Conservation (phyloP, 2,797 vertebrate genomes). For the Bovichtus diacanthus region DNA sequence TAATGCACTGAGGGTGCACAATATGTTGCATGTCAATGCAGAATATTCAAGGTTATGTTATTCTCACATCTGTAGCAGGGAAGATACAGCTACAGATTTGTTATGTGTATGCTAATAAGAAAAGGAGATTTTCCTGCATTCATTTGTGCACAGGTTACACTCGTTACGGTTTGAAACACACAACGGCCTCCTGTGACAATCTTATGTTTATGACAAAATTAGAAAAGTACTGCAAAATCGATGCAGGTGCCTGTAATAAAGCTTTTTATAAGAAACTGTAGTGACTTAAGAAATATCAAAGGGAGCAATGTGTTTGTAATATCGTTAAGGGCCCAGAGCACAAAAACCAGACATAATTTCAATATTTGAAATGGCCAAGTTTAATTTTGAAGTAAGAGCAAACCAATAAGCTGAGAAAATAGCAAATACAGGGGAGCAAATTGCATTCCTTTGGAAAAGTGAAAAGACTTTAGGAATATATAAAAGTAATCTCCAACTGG, state of each 20-base stretch:
- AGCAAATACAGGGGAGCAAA: constrained; percentile 93
- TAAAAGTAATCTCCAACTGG: constrained; percentile 99
- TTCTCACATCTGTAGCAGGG: constrained; percentile 4
- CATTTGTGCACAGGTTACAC: constrained; percentile 2
- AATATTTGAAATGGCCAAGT: constrained; percentile 99
- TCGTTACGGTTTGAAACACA: constrained; percentile 26
- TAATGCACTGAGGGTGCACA: constrained; percentile 5
- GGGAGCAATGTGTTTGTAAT: constrained; percentile 85
- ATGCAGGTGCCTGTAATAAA: constrained; percentile 66
- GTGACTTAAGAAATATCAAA: constrained; percentile 85
- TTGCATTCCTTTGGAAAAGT: constrained; percentile 93
- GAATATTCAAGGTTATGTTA: background rate
- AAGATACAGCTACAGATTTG: constrained; percentile 19
- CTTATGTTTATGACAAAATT: constrained; percentile 30
- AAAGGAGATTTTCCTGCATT: constrained; percentile 2
- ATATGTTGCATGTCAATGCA: constrained; percentile 23
- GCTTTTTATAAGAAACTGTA: constrained; percentile 53
- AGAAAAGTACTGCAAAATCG: constrained; percentile 40
- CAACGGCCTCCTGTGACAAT: constrained; percentile 21
- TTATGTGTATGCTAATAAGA: constrained; percentile 17
- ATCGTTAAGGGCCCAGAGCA: constrained; percentile 93
- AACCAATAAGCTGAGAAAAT: constrained; percentile 99
- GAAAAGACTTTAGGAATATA: constrained; percentile 99
- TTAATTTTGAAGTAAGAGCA: constrained; percentile 98
- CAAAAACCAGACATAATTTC: constrained; percentile 95